A percentile compares a stretch with the other conserved stretches of the same genome.
These are phyloP conservation scores for Drosophila subsilvestris DNA, from an alignment of 2,888 invertebrate genomes.

Conservation along the genomic window DNA sequence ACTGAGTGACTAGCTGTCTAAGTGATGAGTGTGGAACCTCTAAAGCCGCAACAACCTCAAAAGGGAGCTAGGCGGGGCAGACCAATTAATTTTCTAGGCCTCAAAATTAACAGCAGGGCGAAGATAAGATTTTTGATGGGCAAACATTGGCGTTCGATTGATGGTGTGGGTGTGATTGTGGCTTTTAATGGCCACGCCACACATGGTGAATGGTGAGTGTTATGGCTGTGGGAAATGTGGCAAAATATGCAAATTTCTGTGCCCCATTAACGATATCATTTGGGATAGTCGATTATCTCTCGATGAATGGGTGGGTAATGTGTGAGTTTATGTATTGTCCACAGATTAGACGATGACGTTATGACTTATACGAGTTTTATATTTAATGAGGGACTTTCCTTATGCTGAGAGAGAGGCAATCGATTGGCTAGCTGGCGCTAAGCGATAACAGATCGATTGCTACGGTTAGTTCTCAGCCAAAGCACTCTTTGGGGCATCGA, in stretches of 20 bases:
- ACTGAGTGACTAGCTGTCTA: constrained; percentile 17
- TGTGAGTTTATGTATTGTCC: neutral
- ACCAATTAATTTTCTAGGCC: constrained; percentile 35
- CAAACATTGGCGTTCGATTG: constrained; percentile 17
- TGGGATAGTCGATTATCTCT: neutral
- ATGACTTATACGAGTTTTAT: too few relatives aligned
- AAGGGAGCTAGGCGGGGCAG: neutral
- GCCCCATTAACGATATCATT: neutral
- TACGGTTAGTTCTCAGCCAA: too few relatives aligned
- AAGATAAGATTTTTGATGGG: constrained; percentile 29
- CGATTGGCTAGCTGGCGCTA: too few relatives aligned
- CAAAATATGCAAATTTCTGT: neutral
- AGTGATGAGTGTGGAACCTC: neutral
- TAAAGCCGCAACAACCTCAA: neutral
- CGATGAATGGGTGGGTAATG: neutral
- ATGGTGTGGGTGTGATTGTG: neutral
- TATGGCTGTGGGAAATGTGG: neutral
- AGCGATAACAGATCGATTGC: too few relatives aligned
- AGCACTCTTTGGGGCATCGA: too few relatives aligned
- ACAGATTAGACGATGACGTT: too few relatives aligned
- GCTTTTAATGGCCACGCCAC: constrained; percentile 1
- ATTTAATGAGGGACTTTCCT: too few relatives aligned
- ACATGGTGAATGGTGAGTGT: neutral
- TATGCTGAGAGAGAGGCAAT: too few relatives aligned
- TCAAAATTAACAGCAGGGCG: constrained; percentile 24